Evolutionary conservation across 2,888 invertebrate species (phyloP).

Genomic region (Liodrosophila aerea): DNA sequence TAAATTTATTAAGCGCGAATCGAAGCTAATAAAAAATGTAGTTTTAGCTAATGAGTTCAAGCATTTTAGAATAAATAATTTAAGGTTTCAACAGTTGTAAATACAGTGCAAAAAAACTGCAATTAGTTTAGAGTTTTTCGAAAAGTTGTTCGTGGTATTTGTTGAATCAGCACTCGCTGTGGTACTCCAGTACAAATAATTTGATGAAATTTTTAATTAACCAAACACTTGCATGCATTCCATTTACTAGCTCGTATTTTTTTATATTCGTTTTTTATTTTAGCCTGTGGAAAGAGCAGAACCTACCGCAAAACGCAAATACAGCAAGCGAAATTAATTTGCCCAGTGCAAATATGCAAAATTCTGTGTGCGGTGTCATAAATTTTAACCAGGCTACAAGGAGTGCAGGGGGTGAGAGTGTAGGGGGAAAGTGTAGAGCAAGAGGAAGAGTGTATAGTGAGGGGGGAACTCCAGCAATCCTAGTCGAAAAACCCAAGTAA

Average conservation of each 20-base stretch:
- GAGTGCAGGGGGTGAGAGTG: too few species aligned
- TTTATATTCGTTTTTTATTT: too few species aligned
- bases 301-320: conserved; percentile 59
- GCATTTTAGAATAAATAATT: too few species aligned
- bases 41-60: too few species aligned
- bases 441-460: not conserved
- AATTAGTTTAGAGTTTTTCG: conserved; percentile 15
- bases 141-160: not conserved
- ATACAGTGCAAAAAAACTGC: too few species aligned
- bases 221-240: conserved; percentile 55
- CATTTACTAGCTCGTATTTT: conserved; percentile 5
- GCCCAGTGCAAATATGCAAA: conserved; percentile 69
- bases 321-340: conserved; percentile 64
- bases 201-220: conserved; percentile 70
- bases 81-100: too few species aligned
- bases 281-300: conserved; percentile 8
- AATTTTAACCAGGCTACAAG: conserved; percentile 42
- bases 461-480: not conserved
- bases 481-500: conserved; percentile 50
- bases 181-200: conserved; percentile 41
- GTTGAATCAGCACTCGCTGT: conserved; percentile 1
- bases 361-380: conserved; percentile 64
- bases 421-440: too few species aligned
- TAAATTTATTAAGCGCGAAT: too few species aligned
- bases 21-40: too few species aligned